Evolutionary conservation across 2,888 invertebrate species (phyloP).

Genomic region (Folsomia candida): DNA sequence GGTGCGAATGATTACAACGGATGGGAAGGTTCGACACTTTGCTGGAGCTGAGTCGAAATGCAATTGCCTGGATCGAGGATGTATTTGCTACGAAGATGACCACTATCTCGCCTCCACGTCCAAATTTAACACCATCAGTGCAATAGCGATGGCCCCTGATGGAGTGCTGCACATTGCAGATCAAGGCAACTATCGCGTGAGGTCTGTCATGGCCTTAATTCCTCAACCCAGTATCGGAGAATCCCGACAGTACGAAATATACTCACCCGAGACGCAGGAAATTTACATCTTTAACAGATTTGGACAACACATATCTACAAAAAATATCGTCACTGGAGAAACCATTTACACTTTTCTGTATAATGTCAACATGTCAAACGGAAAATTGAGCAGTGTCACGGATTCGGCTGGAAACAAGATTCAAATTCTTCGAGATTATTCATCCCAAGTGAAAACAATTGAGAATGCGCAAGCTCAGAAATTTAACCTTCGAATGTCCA

Average conservation of each 20-base stretch:
- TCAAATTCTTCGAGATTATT: constrained; percentile 56
- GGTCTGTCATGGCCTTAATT: constrained; percentile 84
- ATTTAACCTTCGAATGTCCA: constrained; percentile 83
- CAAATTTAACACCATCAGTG: constrained; percentile 89
- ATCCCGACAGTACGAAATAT: constrained; percentile 86
- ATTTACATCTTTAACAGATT: constrained; percentile 89
- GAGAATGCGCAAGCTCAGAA: constrained; percentile 92
- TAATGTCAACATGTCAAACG: constrained; percentile 93
- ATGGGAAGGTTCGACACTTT: constrained; percentile 88
- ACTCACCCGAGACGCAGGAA: constrained; percentile 92
- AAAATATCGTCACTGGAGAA: constrained; percentile 91
- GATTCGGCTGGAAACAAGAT: constrained; percentile 75
- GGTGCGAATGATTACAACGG: constrained; percentile 84
- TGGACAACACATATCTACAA: constrained; percentile 91
- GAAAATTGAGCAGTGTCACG: constrained; percentile 87
- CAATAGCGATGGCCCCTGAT: constrained; percentile 88
- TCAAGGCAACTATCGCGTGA: constrained; percentile 65
- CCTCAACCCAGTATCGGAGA: constrained; percentile 56
- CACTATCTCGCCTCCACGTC: constrained; percentile 88
- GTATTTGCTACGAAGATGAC: constrained; percentile 89
- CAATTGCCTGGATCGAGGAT: constrained; percentile 85
- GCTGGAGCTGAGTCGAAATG: constrained; percentile 93
- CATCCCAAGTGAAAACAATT: constrained; percentile 75
- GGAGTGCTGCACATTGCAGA: constrained; percentile 94
- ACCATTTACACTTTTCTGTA: constrained; percentile 91